These are phyloP conservation scores for Ptychobarbus kaznakovi DNA, from an alignment of 2,797 vertebrate genomes.

Conservation along the genomic window DNA sequence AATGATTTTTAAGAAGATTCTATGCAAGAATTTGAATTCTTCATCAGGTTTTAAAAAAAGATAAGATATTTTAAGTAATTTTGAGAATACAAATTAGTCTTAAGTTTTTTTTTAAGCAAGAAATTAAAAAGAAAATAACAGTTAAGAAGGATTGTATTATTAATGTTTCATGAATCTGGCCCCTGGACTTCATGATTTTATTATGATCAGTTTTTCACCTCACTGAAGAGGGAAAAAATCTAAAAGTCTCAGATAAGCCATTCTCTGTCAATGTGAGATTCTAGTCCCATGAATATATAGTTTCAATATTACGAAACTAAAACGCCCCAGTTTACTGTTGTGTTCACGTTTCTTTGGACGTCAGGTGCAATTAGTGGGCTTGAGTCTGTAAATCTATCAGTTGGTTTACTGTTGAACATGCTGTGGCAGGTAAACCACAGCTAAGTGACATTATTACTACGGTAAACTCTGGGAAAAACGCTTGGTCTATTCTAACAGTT, in stretches of 20 bases:
- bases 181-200: background rate
- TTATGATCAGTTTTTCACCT: background rate
- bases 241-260: background rate
- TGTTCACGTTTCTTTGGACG: constrained; percentile 37
- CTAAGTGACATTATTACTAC: constrained; percentile 20
- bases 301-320: constrained; percentile 28
- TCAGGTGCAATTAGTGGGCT: constrained; percentile 39
- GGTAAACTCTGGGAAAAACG: constrained; percentile 15
- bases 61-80: background rate
- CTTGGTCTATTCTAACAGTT: background rate
- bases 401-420: constrained; percentile 27
- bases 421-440: constrained; percentile 15
- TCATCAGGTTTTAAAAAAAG: background rate
- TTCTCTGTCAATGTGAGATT: background rate
- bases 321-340: constrained; percentile 30
- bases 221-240: background rate
- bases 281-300: constrained; percentile 4
- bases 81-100: background rate
- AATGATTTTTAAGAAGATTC: background rate
- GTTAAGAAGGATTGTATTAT: background rate
- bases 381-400: constrained; percentile 35
- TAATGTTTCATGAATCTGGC: background rate
- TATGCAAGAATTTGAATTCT: background rate
- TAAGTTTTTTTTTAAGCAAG: background rate
- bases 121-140: background rate